Evolutionary conservation across 2,888 invertebrate species (phyloP).

Genomic region (Imbricaverruca yamaguchii): DNA sequence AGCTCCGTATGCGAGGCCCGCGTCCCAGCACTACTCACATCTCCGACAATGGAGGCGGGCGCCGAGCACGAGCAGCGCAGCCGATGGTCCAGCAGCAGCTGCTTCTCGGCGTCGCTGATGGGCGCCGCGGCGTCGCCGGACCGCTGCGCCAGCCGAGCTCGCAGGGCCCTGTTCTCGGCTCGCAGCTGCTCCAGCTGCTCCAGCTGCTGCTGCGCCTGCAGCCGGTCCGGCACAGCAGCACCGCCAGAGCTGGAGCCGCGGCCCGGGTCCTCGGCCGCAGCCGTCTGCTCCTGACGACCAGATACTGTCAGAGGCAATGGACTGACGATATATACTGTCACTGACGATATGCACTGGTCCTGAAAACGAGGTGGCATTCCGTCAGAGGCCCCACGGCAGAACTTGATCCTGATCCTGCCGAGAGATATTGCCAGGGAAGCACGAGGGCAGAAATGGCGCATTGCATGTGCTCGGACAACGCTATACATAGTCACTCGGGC

Average conservation of each 20-base stretch:
- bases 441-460: no score
- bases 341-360: no score
- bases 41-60: slow-evolving; percentile 34
- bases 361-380: no score
- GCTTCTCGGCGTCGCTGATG: slow-evolving; percentile 44
- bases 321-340: no score
- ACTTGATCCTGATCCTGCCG: no score
- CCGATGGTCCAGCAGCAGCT: slow-evolving; percentile 37
- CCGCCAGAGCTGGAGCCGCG: neutral
- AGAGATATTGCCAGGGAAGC: no score
- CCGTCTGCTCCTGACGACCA: neutral
- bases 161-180: slow-evolving; percentile 41
- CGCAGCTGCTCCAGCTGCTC: slow-evolving; percentile 37
- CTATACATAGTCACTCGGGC: no score
- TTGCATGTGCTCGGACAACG: no score
- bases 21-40: slow-evolving; percentile 9
- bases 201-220: slow-evolving; percentile 48
- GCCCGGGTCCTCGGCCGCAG: neutral
- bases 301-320: no score
- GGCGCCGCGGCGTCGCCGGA: slow-evolving; percentile 38
- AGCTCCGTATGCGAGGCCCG: no score
- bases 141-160: slow-evolving; percentile 41
- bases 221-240: slow-evolving; percentile 58
- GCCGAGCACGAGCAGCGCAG: slow-evolving; percentile 34
- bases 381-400: no score